Evolutionary conservation across 2,888 invertebrate genomes (phyloP).

Genomic region (Cheilosia grossa): DNA sequence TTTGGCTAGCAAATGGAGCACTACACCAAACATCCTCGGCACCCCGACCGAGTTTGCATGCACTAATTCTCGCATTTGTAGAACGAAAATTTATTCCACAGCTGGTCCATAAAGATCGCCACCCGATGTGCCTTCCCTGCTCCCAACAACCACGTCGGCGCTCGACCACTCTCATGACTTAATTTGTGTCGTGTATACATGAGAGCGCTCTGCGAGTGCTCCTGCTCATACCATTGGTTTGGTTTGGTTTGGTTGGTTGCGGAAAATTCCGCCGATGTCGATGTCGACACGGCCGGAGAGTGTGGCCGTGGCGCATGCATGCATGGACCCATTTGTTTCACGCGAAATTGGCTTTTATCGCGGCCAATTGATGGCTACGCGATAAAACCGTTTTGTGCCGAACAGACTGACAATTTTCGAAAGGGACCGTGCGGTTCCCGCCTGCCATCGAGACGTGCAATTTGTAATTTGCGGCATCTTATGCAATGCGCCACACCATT

Average conservation of each 20-base stretch:
- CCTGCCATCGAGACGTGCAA: conserved; percentile 41
- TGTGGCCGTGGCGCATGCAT: conserved; percentile 50
- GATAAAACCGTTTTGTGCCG: conserved; percentile 72
- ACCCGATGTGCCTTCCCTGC: conserved; percentile 42
- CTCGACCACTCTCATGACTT: conserved; percentile 56
- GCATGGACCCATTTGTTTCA: conserved; percentile 63
- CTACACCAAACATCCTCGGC: conserved; percentile 48
- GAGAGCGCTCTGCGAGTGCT: conserved; percentile 3
- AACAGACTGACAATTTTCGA: conserved; percentile 64
- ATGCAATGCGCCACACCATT: conserved; percentile 63
- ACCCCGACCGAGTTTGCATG: conserved; percentile 25
- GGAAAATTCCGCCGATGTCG: conserved; percentile 24
- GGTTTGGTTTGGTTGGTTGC: conserved; percentile 1
- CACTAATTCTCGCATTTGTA: conserved; percentile 73
- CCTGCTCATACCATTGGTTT: neutral
- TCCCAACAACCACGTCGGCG: neutral
- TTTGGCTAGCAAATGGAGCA: conserved; percentile 65
- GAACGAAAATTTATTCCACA: conserved; percentile 68
- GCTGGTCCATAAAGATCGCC: conserved; percentile 72
- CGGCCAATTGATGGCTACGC: conserved; percentile 71
- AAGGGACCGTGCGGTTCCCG: conserved; percentile 45
- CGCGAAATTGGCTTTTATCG: conserved; percentile 72
- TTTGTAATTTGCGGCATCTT: conserved; percentile 59
- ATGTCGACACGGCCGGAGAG: conserved; percentile 50
- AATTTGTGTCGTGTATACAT: conserved; percentile 49